These are phyloP conservation scores for Ciona savignyi DNA, from an alignment of 23 tunicate species.

Conservation along the genomic window DNA sequence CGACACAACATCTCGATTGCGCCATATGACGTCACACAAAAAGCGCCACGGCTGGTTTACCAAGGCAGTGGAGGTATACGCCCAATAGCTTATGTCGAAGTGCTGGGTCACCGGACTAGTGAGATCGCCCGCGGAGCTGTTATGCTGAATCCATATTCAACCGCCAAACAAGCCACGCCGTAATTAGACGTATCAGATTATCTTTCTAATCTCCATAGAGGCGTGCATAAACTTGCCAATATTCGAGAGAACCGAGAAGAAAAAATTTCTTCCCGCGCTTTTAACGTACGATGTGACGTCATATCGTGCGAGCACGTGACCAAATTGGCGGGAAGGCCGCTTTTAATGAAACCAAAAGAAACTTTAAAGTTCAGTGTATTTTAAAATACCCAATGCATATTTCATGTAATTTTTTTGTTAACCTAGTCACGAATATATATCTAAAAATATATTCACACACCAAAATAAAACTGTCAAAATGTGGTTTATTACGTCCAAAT, in stretches of 20 bases:
- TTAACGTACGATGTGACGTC: background rate
- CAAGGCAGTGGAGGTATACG: background rate
- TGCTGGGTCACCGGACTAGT: background rate
- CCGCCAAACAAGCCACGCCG: background rate
- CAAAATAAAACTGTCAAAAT: too few species aligned
- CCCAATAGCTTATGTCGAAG: too few species aligned
- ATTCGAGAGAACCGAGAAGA: background rate
- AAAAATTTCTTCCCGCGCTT: background rate
- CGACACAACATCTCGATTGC: background rate
- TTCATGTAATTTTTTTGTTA: too few species aligned
- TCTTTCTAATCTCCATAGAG: background rate
- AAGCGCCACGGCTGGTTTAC: background rate
- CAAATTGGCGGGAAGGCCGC: background rate
- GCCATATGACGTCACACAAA: background rate
- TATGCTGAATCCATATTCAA: background rate
- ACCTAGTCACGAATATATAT: too few species aligned
- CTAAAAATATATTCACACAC: too few species aligned
- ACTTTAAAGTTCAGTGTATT: too few species aligned
- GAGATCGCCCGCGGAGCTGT: background rate
- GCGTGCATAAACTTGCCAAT: background rate
- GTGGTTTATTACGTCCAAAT: too few species aligned
- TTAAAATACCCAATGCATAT: too few species aligned
- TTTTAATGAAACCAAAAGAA: too few species aligned
- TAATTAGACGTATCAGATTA: background rate
- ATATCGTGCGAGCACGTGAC: background rate